These are phyloP conservation scores for Cryptoleucopteryx plumbea DNA, from an alignment of 2,113 vertebrate genomes.

Conservation along the genomic window DNA sequence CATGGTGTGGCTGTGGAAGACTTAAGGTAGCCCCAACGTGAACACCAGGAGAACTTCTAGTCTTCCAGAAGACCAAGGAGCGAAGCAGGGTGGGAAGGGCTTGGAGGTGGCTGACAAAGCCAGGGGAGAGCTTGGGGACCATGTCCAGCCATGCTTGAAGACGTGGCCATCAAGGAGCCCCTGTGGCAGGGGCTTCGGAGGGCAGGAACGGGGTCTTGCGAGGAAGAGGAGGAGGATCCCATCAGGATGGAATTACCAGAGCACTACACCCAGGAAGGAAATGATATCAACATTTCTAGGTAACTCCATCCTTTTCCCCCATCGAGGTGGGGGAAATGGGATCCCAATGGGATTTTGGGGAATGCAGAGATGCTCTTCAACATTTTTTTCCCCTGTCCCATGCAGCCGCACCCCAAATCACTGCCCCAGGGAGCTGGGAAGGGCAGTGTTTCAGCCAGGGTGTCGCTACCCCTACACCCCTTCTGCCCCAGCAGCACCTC, in stretches of 20 bases:
- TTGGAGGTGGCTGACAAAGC: background rate
- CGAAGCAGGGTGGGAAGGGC: background rate
- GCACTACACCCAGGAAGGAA: background rate
- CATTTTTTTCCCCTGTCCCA: background rate
- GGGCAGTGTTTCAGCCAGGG: background rate
- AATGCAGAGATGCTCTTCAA: background rate
- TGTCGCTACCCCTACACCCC: too few species aligned
- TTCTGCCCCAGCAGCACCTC: rapidly evolving
- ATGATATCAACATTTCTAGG: background rate
- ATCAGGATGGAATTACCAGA: background rate
- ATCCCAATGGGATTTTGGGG: background rate
- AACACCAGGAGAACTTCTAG: background rate
- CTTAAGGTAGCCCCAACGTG: background rate
- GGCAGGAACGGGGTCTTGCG: background rate
- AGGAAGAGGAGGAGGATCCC: background rate
- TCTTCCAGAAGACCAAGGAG: background rate
- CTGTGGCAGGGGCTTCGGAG: background rate
- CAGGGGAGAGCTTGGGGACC: background rate
- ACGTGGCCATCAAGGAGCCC: background rate
- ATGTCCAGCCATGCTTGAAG: background rate
- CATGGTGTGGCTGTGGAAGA: background rate
- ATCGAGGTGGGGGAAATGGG: background rate
- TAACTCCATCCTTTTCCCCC: background rate
- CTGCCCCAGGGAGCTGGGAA: background rate
- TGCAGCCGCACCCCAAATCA: background rate